Evolutionary conservation across 1,140 invertebrate genomes (phyloP).

Genomic region (Antheraea pernyi): DNA sequence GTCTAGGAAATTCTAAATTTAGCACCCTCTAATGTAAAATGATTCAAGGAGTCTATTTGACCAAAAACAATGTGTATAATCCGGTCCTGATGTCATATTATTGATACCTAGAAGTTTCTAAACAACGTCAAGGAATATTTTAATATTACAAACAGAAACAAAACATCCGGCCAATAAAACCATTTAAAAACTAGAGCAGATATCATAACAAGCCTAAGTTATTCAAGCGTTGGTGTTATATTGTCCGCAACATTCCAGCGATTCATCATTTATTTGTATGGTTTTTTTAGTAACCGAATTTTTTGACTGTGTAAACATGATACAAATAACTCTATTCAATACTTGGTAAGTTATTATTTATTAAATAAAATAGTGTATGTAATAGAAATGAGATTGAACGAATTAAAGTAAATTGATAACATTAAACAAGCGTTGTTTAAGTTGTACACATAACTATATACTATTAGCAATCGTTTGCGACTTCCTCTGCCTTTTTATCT

Average conservation of each 20-base stretch:
- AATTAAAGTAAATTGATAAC: too few species aligned
- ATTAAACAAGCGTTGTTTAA: too few species aligned
- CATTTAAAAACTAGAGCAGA: constrained; percentile 35
- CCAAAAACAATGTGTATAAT: not conserved
- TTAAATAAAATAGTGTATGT: too few species aligned
- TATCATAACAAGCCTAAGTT: constrained; percentile 47
- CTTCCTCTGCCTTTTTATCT: too few species aligned
- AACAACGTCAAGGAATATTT: constrained; percentile 1
- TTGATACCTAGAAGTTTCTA: constrained; percentile 9
- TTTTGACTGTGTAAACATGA: not conserved
- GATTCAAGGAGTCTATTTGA: too few species aligned
- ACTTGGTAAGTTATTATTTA: too few species aligned
- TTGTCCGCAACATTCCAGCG: constrained; percentile 28
- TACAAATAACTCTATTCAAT: constrained; percentile 12
- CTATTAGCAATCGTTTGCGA: too few species aligned
- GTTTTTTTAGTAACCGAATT: not conserved
- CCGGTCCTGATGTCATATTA: not conserved
- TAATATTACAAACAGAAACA: not conserved
- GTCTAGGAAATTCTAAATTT: too few species aligned
- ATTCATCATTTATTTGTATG: not conserved
- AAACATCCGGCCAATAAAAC: constrained; percentile 20
- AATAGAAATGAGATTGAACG: too few species aligned
- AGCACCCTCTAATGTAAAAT: too few species aligned
- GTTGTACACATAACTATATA: too few species aligned
- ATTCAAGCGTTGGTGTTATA: constrained; percentile 35